Conservation (phyloP, 2,888 invertebrate genomes). For the Poecilus cupreus region DNA sequence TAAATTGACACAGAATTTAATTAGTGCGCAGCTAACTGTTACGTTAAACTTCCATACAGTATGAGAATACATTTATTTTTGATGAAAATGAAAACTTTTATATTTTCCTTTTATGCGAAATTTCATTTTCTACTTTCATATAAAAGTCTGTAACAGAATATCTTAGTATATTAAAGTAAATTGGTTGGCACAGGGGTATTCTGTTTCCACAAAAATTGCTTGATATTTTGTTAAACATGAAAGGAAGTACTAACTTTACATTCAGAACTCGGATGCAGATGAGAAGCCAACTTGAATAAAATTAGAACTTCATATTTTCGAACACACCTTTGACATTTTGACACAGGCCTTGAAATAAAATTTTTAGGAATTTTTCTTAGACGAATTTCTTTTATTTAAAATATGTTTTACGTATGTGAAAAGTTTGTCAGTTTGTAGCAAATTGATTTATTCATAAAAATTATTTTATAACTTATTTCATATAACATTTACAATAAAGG, state of each 20-base stretch:
- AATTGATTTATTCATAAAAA: no score
- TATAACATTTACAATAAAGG: no score
- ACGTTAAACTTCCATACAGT: neutral
- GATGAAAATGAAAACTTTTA: slow-evolving; percentile 29
- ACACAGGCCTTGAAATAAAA: no score
- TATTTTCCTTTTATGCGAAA: slow-evolving; percentile 20
- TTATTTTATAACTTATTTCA: no score
- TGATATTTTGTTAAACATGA: slow-evolving; percentile 1
- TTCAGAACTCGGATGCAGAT: neutral
- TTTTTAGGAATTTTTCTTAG: no score
- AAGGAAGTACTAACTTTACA: neutral
- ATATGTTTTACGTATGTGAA: no score
- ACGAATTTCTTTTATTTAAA: no score
- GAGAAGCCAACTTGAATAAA: neutral
- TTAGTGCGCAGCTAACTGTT: slow-evolving; percentile 17
- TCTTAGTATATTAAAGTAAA: slow-evolving; percentile 25
- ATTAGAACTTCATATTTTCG: no score
- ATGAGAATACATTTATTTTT: slow-evolving; percentile 27
- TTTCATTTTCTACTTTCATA: slow-evolving; percentile 3
- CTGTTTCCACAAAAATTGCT: slow-evolving; percentile 24
- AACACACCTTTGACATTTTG: no score
- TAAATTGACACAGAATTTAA: slow-evolving; percentile 48
- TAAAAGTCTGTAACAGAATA: slow-evolving; percentile 19
- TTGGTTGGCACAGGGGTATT: slow-evolving; percentile 28
- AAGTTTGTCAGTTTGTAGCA: no score